Conservation (phyloP, 2,888 invertebrate genomes). For the Metalampra italica region DNA sequence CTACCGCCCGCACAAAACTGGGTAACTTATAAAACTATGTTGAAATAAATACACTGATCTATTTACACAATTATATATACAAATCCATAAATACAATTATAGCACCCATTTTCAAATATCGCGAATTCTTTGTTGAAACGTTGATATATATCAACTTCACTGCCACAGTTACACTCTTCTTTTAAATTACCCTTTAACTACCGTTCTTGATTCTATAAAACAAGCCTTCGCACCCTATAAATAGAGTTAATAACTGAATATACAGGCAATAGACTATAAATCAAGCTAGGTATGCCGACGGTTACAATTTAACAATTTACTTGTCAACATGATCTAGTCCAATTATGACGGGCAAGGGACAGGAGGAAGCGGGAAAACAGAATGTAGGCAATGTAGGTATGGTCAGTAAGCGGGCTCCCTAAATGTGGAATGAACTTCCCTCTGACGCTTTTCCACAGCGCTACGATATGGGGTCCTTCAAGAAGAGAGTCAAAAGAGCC, state of each 20-base stretch:
- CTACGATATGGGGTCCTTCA: no score
- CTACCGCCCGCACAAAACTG: no score
- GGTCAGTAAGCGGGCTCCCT: not conserved
- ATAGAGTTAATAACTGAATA: slow-evolving; percentile 21
- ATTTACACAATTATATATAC: not conserved
- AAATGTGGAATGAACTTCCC: no score
- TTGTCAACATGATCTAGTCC: slow-evolving; percentile 61
- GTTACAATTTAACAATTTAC: slow-evolving; percentile 65
- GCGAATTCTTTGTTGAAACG: slow-evolving; percentile 28
- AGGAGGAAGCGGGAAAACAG: slow-evolving; percentile 13
- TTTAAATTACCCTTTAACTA: slow-evolving; percentile 24
- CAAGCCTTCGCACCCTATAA: slow-evolving; percentile 5
- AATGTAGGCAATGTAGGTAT: no score
- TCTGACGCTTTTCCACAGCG: no score
- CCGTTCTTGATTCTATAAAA: not conserved
- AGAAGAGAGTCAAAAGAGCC: no score
- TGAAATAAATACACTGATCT: not conserved
- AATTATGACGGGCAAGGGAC: slow-evolving; percentile 35
- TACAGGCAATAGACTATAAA: slow-evolving; percentile 31
- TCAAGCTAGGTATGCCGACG: slow-evolving; percentile 53
- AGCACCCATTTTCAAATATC: slow-evolving; percentile 39
- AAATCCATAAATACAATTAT: slow-evolving; percentile 27
- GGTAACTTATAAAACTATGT: no score
- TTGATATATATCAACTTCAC: slow-evolving; percentile 51
- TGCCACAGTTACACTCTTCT: slow-evolving; percentile 46